Evolutionary conservation across 2,888 invertebrate genomes (phyloP), one percentile per base, ranked within the genome.

Genomic region (Drosophila recens): DNA sequence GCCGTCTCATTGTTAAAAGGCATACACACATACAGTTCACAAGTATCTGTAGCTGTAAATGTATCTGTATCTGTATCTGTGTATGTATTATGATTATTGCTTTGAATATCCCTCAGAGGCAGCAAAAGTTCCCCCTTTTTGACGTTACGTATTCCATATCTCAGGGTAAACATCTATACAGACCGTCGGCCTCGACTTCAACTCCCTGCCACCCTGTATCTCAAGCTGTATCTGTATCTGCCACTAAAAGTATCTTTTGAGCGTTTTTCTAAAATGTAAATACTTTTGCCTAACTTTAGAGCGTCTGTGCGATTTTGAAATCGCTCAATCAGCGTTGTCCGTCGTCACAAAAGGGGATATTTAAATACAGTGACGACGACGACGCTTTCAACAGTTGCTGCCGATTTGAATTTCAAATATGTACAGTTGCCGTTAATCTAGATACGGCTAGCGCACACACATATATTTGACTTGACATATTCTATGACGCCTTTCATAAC

Each of bases 231-330:
- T 38, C 38, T 38, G 51, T 66, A 52, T 77, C 57, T 69, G 67
- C 43, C 72, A 72, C 79, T 72, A 76, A 80, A 71, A 51, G 83
- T 81, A 72, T 81, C 87, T 58, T 70, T 66, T 73, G 66, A 75
- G 74, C 67, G 72, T 84, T 79, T 75, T 70, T 73, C 74, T 72
- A 85, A 83, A 90, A 90, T 89, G 90, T 85, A 90, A 89, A 89
- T 90, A 85, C 83, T 83, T 89, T 90, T 83, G 85, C 80, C 80
- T 83, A 89, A 87, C 79, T 90, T 89, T 89, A 85, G 87, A 83
- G 80, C 74, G 63, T 53, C 72, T 69, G 61, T 52, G 69, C 56
- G 68, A 81, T 86, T 84, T 78, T 74, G 72, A 74, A 83, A 83
- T 83, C 82, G 53, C 68, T 74, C 80, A 77, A 80, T 80, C 80